Evolutionary conservation across 2,113 vertebrate genomes (phyloP).

Genomic region (Syrmaticus mikado): DNA sequence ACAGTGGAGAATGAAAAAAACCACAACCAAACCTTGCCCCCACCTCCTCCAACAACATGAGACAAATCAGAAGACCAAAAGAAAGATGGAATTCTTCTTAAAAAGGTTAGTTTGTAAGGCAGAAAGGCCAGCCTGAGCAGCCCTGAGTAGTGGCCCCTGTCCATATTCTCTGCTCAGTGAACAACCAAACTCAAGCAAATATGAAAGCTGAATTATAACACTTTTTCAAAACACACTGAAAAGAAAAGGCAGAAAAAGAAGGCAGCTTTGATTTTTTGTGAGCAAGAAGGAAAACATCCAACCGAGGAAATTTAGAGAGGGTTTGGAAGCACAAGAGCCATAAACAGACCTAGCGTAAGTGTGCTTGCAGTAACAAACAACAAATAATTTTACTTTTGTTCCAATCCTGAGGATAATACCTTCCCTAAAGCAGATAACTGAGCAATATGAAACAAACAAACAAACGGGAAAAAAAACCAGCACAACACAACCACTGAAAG

Average conservation of each 20-base stretch:
- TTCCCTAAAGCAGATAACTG: slow-evolving; percentile 30
- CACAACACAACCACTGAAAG: slow-evolving; percentile 13
- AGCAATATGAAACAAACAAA: neutral
- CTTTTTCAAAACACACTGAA: slow-evolving; percentile 13
- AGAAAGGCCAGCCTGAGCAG: neutral
- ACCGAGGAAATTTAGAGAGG: slow-evolving; percentile 10
- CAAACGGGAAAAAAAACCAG: neutral
- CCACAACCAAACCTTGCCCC: neutral
- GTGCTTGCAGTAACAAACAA: neutral
- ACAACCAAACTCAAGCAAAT: neutral
- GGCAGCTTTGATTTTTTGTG: slow-evolving; percentile 29
- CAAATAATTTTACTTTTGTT: neutral
- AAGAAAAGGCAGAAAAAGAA: neutral
- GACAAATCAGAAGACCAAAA: neutral
- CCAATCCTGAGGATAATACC: neutral
- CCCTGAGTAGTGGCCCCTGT: neutral
- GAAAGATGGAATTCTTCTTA: neutral
- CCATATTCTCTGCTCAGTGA: neutral
- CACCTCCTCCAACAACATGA: neutral
- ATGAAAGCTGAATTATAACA: neutral
- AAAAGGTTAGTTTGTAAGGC: slow-evolving; percentile 19
- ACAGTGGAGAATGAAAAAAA: neutral
- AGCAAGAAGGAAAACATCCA: slow-evolving; percentile 28
- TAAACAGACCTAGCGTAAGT: neutral
- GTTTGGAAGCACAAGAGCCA: slow-evolving; percentile 24